phyloP scores from a whole-genome alignment of 2,888 invertebrate species.

The Torymus tubicola region DNA sequence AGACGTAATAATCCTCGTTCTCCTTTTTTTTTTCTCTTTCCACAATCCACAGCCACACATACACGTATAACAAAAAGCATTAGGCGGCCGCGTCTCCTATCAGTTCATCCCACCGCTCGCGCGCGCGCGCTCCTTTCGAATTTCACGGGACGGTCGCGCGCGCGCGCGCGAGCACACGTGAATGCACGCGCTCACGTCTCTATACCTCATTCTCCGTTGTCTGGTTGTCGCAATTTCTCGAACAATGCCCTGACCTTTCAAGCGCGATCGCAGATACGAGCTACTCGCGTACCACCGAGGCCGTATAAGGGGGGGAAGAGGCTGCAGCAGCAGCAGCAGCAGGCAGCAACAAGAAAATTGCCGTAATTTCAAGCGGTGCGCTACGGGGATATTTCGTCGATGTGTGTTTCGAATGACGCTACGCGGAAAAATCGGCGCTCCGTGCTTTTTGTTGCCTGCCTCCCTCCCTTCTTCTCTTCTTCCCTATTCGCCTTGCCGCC shows the following conservation, averaged over 20 bases:
- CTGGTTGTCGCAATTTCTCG: conserved; percentile 54
- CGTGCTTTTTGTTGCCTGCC: neutral
- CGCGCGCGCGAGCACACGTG: conserved; percentile 7
- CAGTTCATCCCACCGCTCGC: conserved; percentile 29
- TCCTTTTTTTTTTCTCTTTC: conserved; percentile 2
- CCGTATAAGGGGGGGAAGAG: conserved; percentile 15
- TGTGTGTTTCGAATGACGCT: conserved; percentile 38
- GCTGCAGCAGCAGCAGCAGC: neutral
- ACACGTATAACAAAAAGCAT: conserved; percentile 13
- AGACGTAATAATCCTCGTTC: too few species aligned
- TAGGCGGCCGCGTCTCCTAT: conserved; percentile 17
- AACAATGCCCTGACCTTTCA: conserved; percentile 56
- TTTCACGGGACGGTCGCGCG: conserved; percentile 36
- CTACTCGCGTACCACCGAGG: neutral
- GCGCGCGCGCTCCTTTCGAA: conserved; percentile 38
- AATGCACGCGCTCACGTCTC: neutral
- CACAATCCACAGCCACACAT: neutral
- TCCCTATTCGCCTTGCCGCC: neutral
- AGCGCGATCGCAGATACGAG: conserved; percentile 23
- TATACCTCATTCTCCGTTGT: too few species aligned
- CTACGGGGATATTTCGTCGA: conserved; percentile 34
- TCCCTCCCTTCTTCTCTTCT: too few species aligned
- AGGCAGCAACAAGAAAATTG: conserved; percentile 29
- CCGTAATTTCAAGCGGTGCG: conserved; percentile 41
- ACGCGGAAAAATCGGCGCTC: conserved; percentile 14